Evolutionary conservation across 2,797 vertebrate species (phyloP).

Genomic region (Todus mexicanus): DNA sequence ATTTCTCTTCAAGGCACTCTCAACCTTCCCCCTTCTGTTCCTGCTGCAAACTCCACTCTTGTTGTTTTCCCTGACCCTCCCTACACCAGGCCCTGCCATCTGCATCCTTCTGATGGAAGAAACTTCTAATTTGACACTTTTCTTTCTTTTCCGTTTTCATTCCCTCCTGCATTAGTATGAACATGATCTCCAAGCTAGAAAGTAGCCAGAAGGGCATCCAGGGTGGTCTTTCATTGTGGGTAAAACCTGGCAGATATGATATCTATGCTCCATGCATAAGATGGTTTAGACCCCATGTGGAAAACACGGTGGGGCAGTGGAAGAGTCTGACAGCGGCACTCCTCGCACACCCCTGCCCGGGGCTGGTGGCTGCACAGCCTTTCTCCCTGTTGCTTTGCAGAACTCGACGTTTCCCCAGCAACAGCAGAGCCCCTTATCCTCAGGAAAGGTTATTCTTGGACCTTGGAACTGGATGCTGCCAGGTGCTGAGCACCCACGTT

Average conservation of each 20-base stretch:
- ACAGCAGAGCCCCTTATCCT: neutral
- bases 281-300: neutral
- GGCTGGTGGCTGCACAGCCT: neutral
- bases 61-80: neutral
- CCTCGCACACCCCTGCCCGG: accelerated
- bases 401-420: neutral
- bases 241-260: neutral
- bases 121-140: neutral
- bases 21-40: neutral
- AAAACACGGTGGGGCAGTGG: neutral
- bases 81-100: neutral
- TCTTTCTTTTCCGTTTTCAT: neutral
- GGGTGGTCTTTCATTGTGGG: neutral
- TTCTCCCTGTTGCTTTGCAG: neutral
- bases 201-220: neutral
- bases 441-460: neutral
- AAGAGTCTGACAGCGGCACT: neutral
- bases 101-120: neutral
- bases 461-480: neutral
- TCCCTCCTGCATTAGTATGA: neutral
- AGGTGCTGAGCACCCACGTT: neutral
- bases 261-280: neutral
- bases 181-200: neutral
- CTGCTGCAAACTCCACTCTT: neutral
- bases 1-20: neutral